Evolutionary conservation across 2,888 invertebrate species (phyloP).

Genomic region (Dinocampus coccinellae): DNA sequence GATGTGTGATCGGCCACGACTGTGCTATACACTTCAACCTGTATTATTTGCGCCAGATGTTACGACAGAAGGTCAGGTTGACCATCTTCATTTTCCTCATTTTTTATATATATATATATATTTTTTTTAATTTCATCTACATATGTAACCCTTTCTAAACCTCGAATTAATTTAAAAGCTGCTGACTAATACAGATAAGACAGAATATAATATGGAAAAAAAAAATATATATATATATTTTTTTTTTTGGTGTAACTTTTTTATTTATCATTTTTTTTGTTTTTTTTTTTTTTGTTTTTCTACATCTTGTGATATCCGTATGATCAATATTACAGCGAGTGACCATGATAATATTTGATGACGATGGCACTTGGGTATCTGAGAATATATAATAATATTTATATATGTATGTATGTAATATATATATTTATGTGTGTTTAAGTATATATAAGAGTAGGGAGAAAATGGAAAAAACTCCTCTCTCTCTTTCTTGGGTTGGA

Average conservation of each 20-base stretch:
- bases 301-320: background rate
- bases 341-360: conserved; percentile 3
- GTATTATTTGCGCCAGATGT: conserved; percentile 36
- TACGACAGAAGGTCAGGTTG: conserved; percentile 37
- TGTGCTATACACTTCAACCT: conserved; percentile 3
- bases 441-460: background rate
- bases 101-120: background rate
- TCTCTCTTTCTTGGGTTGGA: background rate
- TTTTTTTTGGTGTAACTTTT: background rate
- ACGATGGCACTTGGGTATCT: background rate
- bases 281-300: background rate
- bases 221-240: no score
- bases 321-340: background rate
- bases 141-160: background rate
- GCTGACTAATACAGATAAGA: background rate
- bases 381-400: background rate
- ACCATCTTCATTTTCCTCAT: background rate
- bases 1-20: background rate
- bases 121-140: background rate
- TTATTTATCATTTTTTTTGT: background rate
- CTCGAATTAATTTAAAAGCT: background rate
- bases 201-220: background rate
- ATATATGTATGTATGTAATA: background rate
- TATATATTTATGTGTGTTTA: background rate
- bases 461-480: conserved; percentile 37